Evolutionary conservation across 2,113 vertebrate species (phyloP), one percentile per base, ranked within the genome.

Genomic region (Bubo bubo): DNA sequence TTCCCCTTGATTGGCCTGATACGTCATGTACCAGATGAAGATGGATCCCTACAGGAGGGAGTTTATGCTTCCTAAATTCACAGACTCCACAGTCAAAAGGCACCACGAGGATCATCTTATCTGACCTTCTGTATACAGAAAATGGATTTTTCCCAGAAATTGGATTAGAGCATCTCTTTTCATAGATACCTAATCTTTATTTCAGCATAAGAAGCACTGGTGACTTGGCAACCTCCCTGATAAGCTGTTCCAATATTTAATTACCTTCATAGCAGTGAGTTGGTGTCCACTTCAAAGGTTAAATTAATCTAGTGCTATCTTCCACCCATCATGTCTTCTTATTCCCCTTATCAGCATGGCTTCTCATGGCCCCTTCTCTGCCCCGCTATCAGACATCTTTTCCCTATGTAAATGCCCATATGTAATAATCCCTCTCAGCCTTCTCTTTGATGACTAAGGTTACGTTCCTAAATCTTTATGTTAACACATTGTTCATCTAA

Each of bases 191-290:
- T 79, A 94, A 95, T 93, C 81, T 89, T 88, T 94, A 53, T 96
- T 95, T 97, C 81, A 90, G 76, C 58, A 37, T 53, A 94, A 62
- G 84, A 82, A 85, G 13, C 66, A 39, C 66, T 41, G 43, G 66
- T 79, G 87, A 90, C 53, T 92, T n/a, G 37, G 74, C 77, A 95
- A 45, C 66, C 34, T 94, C 81, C 66, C 90, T 91, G 87, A 90
- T 94, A 95, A 96, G 81, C 73, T 94, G 58, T 79, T 94, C 87
- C 85, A 92, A 52, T 93, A 94, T 91, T 96, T 97, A 94, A 88
- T 93, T 95, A 73, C 58, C 64, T 91, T 93, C 63, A 50, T 26
- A 79, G 70, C 62, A 68, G 34, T 58, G 53, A 79, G 39, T 9
- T 91, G 70, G 39, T 93, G 92, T 96, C 95, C 85, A 79, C 90